Evolutionary conservation across 2,797 vertebrate genomes (phyloP), one percentile per base, ranked within the genome.

Genomic region (Tapera naevia): DNA sequence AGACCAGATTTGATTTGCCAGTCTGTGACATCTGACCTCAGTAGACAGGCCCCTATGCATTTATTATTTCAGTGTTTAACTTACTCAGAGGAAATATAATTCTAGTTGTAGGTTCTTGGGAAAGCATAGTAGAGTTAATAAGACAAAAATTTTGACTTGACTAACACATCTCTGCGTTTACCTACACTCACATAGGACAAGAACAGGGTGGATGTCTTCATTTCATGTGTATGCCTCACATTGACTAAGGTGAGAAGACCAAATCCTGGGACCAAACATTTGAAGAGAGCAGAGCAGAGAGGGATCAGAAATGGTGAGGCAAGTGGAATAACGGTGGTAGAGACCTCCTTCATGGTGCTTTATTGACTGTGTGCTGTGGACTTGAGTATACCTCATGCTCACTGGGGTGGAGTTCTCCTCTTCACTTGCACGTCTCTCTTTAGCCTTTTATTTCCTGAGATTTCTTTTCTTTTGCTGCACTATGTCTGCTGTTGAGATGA

Each of bases 401-500:
- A 4, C 27, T 32, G 14, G 11, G 7, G 13, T 11, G 13, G 25
- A 22, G 1, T 37, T 33, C 15, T 28, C 25, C 9, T 39, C 0
- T 14, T 39, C 15, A 19, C 30, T 78, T 25, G 4, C 17, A 13
- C 13, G 11, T 25, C 32, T 25, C 41, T 79, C 27, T 24, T 51
- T 30, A n/a, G 8, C 21, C 11, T 72, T 85, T 66, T 24, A 11
- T 66, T 54, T 19, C 27, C 58, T 8, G 7, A 4, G 5, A 3
- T 33, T 70, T 23, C 61, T 53, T 89, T 58, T 10, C 13, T 60
- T 35, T 30, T 48, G 3, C 56, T 69, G 30, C 21, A 30, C 23
- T 33, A 21, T 28, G 12, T 50, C 56, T 85, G 50, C 30, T 43
- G 14, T 32, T 9, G 9, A 35, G 61, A 24, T 0, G 0, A 6